A percentile compares a stretch with the other conserved stretches of the same genome.
phyloP scores from a whole-genome alignment of 2,797 vertebrate genomes.

The Sebastes umbrosus region DNA sequence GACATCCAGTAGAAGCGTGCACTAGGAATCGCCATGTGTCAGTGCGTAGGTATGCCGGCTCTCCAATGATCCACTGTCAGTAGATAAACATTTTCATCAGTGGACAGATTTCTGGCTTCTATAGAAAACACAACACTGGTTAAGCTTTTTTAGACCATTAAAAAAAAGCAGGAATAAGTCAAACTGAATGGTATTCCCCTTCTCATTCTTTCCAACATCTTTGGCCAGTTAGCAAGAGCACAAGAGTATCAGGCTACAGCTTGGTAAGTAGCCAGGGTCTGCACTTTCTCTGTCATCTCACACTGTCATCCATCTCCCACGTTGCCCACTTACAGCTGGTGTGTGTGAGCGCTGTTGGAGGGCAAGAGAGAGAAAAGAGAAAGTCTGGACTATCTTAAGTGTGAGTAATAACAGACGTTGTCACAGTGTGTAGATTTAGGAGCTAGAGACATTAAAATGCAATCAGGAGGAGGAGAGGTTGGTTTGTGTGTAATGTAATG shows the following conservation, averaged over 20 bases:
- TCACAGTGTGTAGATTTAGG: slow-evolving; percentile 24
- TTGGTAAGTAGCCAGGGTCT: slow-evolving; percentile 32
- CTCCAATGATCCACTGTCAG: neutral
- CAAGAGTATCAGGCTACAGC: slow-evolving; percentile 31
- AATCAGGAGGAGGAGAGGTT: slow-evolving; percentile 19
- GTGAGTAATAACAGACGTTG: slow-evolving; percentile 55
- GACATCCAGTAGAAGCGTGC: neutral
- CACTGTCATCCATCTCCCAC: slow-evolving; percentile 26
- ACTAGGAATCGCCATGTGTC: neutral
- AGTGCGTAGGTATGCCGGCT: neutral
- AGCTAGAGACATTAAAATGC: slow-evolving; percentile 53
- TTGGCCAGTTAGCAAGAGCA: slow-evolving; percentile 23
- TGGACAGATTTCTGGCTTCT: neutral
- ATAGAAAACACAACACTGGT: neutral
- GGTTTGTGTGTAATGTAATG: neutral
- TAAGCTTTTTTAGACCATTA: neutral
- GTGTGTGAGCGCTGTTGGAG: slow-evolving; percentile 9
- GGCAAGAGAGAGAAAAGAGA: slow-evolving; percentile 7
- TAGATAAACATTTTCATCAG: neutral
- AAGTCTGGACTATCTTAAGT: slow-evolving; percentile 54
- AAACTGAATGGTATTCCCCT: neutral
- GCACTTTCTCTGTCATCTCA: slow-evolving; percentile 37
- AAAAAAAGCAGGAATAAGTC: neutral
- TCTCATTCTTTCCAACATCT: slow-evolving; percentile 18
- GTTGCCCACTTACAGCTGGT: slow-evolving; percentile 37